A percentile compares a stretch with the other conserved stretches of the same genome.
Evolutionary conservation across 2,113 vertebrate species (phyloP).

Genomic region (Thalassoma bifasciatum): DNA sequence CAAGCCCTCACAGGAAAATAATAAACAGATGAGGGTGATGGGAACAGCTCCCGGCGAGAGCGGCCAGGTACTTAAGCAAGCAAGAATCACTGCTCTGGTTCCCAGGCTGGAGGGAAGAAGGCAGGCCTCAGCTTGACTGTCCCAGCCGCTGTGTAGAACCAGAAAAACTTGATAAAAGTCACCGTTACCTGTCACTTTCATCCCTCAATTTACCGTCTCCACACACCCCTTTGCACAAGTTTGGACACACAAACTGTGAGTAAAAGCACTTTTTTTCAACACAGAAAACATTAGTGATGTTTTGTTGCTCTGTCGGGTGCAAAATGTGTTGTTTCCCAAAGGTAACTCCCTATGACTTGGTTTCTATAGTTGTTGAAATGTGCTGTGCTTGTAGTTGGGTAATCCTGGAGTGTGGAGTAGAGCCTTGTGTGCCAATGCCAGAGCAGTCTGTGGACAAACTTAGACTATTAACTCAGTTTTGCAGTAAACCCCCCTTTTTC

Average conservation of each 20-base stretch:
- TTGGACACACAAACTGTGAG: constrained; percentile 53
- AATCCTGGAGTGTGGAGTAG: constrained; percentile 51
- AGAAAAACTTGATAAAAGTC: constrained; percentile 79
- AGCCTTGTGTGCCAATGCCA: constrained; percentile 54
- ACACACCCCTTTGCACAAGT: constrained; percentile 63
- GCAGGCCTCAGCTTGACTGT: constrained; percentile 80
- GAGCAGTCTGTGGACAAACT: constrained; percentile 51
- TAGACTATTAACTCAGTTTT: constrained; percentile 59
- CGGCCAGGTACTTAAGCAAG: constrained; percentile 73
- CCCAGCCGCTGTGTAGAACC: constrained; percentile 65
- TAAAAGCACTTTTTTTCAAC: constrained; percentile 30
- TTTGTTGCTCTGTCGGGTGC: constrained; percentile 11
- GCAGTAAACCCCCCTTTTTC: constrained; percentile 16
- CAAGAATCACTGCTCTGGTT: constrained; percentile 71
- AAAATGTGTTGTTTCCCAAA: background rate
- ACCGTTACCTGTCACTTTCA: constrained; percentile 83
- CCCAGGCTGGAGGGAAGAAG: constrained; percentile 77
- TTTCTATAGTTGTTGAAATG: constrained; percentile 39
- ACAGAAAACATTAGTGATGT: constrained; percentile 17
- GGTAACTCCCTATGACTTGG: constrained; percentile 17
- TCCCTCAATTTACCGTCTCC: constrained; percentile 16
- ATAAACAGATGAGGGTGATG: constrained; percentile 85
- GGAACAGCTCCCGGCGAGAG: constrained; percentile 75
- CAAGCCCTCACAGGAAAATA: constrained; percentile 84
- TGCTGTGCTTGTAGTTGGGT: constrained; percentile 55